These are phyloP conservation scores for Cantharis rufa DNA, from an alignment of 2,888 invertebrate species.

Conservation along the genomic window DNA sequence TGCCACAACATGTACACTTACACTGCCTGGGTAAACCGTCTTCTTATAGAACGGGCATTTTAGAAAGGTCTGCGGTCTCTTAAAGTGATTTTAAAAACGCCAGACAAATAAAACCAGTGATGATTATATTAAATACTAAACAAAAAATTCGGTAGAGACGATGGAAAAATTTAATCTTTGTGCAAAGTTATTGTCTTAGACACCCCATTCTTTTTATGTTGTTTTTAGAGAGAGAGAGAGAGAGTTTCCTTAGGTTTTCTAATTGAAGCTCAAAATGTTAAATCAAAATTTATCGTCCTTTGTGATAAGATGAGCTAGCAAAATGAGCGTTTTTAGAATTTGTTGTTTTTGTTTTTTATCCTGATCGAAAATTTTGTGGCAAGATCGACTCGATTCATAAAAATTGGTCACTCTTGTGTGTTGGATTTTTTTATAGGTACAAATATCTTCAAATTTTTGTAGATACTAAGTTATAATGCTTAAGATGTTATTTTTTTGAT, in stretches of 20 bases:
- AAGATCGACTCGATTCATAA: not conserved
- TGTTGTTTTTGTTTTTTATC: not conserved
- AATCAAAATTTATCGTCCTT: not conserved
- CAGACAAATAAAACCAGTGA: not conserved
- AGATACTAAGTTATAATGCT: not conserved
- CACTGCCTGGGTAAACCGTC: not conserved
- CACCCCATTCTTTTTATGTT: not conserved
- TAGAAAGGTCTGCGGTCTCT: not conserved
- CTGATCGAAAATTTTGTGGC: not conserved
- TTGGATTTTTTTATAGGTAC: not conserved
- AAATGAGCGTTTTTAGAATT: not conserved
- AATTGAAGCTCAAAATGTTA: not conserved
- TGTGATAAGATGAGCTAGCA: not conserved
- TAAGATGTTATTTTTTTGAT: conserved; percentile 8
- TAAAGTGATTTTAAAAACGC: not conserved
- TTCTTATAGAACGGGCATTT: not conserved
- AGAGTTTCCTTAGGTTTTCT: not conserved
- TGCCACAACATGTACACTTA: not conserved
- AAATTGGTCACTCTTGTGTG: not conserved
- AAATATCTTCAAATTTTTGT: not conserved
- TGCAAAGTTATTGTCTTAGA: not conserved
- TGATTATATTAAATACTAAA: not conserved
- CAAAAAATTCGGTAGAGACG: not conserved
- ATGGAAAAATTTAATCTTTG: not conserved
- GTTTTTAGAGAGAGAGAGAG: not conserved